These are phyloP conservation scores for Sebastes kiyomatsui DNA, from an alignment of 2,797 vertebrate genomes.

Conservation along the genomic window DNA sequence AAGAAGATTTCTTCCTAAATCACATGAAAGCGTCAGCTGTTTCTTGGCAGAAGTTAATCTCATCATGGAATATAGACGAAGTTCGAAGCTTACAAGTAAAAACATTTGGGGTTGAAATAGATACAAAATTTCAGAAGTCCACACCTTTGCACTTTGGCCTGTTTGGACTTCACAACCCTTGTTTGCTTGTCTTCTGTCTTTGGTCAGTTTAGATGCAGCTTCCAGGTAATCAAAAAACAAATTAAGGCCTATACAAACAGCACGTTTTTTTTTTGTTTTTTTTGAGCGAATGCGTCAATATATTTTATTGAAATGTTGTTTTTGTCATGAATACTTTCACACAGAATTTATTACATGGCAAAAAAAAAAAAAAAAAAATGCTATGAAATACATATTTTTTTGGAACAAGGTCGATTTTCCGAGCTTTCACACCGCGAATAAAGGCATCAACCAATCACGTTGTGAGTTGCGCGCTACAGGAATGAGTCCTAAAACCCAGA, in stretches of 20 bases:
- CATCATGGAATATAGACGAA: neutral
- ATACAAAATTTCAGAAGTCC: neutral
- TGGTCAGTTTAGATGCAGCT: neutral
- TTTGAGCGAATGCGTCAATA: too few species aligned
- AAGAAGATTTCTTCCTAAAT: neutral
- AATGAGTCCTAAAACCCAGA: too few species aligned
- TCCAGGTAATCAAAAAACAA: constrained; percentile 33
- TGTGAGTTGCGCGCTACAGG: too few species aligned
- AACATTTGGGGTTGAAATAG: neutral
- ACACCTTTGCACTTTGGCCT: neutral
- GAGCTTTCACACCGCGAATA: too few species aligned
- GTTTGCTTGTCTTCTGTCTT: neutral
- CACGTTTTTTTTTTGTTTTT: too few species aligned
- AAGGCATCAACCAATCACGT: too few species aligned
- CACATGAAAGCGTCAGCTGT: constrained; percentile 6
- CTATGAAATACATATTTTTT: too few species aligned
- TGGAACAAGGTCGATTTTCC: too few species aligned
- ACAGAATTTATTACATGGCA: too few species aligned
- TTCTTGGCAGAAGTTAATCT: constrained; percentile 2
- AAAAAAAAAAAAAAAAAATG: too few species aligned
- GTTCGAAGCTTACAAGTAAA: neutral
- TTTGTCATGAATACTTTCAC: too few species aligned
- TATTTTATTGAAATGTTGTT: too few species aligned
- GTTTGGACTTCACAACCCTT: neutral
- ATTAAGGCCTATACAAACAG: neutral